Percentiles rank a stretch among this genome's conserved stretches.
These are phyloP conservation scores for Formica aserva DNA, from an alignment of 2,888 invertebrate species.

Conservation along the genomic window DNA sequence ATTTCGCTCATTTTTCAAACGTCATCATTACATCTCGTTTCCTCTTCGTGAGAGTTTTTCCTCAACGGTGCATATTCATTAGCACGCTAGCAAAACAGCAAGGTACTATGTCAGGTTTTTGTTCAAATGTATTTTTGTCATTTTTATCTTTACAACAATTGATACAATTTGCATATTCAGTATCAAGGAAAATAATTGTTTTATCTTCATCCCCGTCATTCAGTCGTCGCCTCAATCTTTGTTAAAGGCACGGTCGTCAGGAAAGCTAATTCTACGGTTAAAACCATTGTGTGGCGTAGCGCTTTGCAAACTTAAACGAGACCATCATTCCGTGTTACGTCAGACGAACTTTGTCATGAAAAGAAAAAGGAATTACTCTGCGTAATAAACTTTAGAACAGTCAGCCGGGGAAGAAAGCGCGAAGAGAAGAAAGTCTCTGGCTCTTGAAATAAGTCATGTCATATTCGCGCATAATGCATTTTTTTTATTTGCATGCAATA, in stretches of 20 bases:
- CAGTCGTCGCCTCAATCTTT: conserved; percentile 32
- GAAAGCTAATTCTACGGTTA: conserved; percentile 66
- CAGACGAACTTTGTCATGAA: conserved; percentile 64
- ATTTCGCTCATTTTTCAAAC: conserved; percentile 38
- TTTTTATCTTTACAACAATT: not conserved
- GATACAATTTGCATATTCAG: not conserved
- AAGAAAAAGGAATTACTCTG: conserved; percentile 68
- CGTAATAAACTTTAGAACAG: conserved; percentile 68
- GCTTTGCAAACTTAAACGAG: conserved; percentile 66
- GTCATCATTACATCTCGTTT: conserved; percentile 43
- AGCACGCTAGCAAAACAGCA: conserved; percentile 20
- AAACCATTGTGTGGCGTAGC: conserved; percentile 61
- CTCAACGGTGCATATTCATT: conserved; percentile 20
- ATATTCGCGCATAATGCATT: not conserved
- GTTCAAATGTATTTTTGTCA: not conserved
- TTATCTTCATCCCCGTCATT: conserved; percentile 19
- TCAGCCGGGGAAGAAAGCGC: conserved; percentile 29
- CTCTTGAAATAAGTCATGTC: conserved; percentile 58
- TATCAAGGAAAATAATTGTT: conserved; percentile 42
- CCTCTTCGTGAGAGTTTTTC: conserved; percentile 10
- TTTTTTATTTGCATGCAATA: not conserved
- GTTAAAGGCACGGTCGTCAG: conserved; percentile 63
- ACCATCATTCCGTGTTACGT: conserved; percentile 64
- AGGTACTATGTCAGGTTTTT: not conserved
- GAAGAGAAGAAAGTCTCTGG: conserved; percentile 51